phyloP scores from a whole-genome alignment of 2,797 vertebrate species.

The Staurois parvus region DNA sequence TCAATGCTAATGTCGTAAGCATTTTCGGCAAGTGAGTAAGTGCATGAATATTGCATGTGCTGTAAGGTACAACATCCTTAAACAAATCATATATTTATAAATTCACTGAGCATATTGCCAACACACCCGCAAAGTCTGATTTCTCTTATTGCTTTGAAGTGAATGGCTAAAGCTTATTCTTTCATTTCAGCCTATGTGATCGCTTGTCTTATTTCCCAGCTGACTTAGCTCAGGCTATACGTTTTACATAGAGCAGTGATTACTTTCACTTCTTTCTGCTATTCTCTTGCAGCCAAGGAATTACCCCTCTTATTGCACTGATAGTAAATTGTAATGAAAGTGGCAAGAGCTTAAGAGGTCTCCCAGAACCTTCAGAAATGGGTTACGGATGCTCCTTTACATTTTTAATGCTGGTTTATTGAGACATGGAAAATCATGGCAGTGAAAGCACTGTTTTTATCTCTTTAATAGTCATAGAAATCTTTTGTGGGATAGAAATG shows the following conservation, averaged over 20 bases:
- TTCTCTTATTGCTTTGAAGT: constrained; percentile 66
- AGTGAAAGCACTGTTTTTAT: constrained; percentile 63
- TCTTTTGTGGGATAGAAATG: constrained; percentile 61
- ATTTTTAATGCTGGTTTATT: constrained; percentile 72
- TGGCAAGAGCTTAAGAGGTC: constrained; percentile 65
- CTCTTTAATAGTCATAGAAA: constrained; percentile 67
- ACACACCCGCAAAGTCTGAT: constrained; percentile 67
- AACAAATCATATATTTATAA: constrained; percentile 72
- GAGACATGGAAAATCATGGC: constrained; percentile 69
- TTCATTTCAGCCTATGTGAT: constrained; percentile 62
- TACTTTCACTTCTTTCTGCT: constrained; percentile 58
- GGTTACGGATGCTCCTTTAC: constrained; percentile 67
- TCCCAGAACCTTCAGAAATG: constrained; percentile 64
- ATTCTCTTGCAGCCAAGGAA: constrained; percentile 66
- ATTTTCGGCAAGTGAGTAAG: constrained; percentile 68
- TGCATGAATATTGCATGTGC: constrained; percentile 77
- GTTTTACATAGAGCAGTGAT: constrained; percentile 60
- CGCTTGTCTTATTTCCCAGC: constrained; percentile 57
- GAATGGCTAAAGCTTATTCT: constrained; percentile 65
- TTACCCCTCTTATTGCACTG: constrained; percentile 64
- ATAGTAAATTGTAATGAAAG: constrained; percentile 67
- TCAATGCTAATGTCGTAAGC: constrained; percentile 42
- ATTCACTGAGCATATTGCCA: constrained; percentile 67
- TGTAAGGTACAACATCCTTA: constrained; percentile 77
- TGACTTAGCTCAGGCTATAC: constrained; percentile 65